phyloP scores from a whole-genome alignment of 1,140 invertebrate species.

The Trichogramma pretiosum region DNA sequence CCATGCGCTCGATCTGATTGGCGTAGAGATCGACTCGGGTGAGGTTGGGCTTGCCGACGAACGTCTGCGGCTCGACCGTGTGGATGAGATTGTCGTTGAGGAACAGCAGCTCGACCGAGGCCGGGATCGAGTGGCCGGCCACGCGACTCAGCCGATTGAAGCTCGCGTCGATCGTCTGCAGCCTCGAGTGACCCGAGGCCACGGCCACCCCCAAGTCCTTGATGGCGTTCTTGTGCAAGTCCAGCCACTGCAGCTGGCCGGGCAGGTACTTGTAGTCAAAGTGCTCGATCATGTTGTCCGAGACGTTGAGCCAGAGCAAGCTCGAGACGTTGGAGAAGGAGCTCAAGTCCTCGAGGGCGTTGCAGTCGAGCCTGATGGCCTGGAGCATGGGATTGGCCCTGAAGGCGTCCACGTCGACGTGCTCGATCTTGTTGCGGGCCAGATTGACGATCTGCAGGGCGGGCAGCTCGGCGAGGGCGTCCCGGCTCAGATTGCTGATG shows the following conservation, averaged over 20 bases:
- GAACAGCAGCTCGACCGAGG: constrained; percentile 70
- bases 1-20: constrained; percentile 70
- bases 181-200: constrained; percentile 38
- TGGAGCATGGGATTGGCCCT: constrained; percentile 64
- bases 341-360: constrained; percentile 67
- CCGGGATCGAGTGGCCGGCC: constrained; percentile 61
- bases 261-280: constrained; percentile 77
- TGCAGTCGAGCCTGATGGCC: constrained; percentile 71
- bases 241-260: constrained; percentile 67
- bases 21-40: constrained; percentile 75
- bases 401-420: constrained; percentile 67
- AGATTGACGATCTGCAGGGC: constrained; percentile 71
- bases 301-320: constrained; percentile 74
- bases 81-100: constrained; percentile 75
- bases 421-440: constrained; percentile 69
- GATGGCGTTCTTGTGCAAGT: constrained; percentile 73
- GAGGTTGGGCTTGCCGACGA: constrained; percentile 68
- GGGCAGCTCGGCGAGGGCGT: constrained; percentile 62
- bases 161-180: constrained; percentile 69
- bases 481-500: constrained; percentile 63
- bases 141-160: constrained; percentile 69
- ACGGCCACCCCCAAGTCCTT: constrained; percentile 55
- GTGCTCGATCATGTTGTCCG: constrained; percentile 70
- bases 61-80: constrained; percentile 66
- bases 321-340: constrained; percentile 66